Conservation (phyloP, 1,140 invertebrate genomes). For the Lethocerus indicus region DNA sequence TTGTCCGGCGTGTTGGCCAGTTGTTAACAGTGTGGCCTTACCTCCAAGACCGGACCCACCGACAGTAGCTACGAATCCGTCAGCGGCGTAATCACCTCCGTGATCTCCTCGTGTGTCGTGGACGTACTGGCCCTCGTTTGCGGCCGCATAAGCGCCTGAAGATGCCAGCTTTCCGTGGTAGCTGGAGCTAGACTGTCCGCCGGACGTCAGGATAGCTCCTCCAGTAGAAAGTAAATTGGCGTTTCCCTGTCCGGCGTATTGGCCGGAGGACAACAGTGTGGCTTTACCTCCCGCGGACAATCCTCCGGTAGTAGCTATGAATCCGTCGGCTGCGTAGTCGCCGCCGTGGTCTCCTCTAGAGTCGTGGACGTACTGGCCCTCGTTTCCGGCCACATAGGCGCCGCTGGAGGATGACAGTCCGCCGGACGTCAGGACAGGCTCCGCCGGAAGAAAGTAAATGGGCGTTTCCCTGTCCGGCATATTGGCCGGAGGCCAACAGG, state of each 20-base stretch:
- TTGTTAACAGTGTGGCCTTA: background rate
- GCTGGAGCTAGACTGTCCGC: background rate
- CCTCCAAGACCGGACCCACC: background rate
- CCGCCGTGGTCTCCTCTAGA: slow-evolving; percentile 21
- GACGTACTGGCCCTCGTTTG: slow-evolving; percentile 5
- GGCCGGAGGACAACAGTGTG: background rate
- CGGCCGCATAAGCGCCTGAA: slow-evolving; percentile 1
- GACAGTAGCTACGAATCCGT: background rate
- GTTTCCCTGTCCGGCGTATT: background rate
- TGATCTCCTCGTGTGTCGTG: slow-evolving; percentile 16
- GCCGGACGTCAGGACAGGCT: too few species aligned
- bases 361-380: slow-evolving; percentile 23
- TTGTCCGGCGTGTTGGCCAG: background rate
- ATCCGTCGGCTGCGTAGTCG: slow-evolving; percentile 16
- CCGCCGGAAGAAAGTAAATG: background rate
- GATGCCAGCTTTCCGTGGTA: slow-evolving; percentile 19
- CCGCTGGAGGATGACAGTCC: too few species aligned
- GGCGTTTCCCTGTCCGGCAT: background rate
- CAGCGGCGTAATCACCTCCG: slow-evolving; percentile 21
- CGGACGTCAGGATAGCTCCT: background rate
- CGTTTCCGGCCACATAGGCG: too few species aligned
- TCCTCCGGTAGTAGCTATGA: background rate
- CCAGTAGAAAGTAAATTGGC: background rate
- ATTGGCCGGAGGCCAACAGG: background rate
- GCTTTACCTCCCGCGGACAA: background rate